Evolutionary conservation across 2,888 invertebrate species (phyloP), one percentile per base, ranked within the genome.

Genomic region (Dynastes maya): DNA sequence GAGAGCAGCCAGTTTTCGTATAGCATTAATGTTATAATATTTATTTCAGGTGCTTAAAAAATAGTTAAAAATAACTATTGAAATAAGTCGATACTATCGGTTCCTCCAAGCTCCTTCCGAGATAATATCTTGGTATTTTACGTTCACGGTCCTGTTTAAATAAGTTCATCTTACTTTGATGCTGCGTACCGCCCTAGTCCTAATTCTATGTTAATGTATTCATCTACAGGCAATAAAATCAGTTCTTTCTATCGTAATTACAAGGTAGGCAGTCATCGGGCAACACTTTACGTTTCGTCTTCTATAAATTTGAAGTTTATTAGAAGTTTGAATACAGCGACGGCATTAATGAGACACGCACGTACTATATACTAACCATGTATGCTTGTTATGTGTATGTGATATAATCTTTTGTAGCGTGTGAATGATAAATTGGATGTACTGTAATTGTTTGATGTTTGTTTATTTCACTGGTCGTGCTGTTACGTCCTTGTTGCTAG

Each of bases 171-270:
- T 22, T 4, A 40, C 72, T 61, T 40, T 72, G 40, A 55, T 27
- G 40, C 22, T 49, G 11, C 61, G 11, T 32, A 63, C 72, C 72
- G 61, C 72, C n/a, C 63, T 49, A 45, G n/a, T 74, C 71, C 58
- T 61, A 63, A 74, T 61, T 63, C 27, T 45, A 61, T 61, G 61
- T 27, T 61, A 74, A 74, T 74, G 61, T 45, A 74, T 74, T 74
- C 61, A 74, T 74, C 72, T 61, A 49, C 49, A 27, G 49, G 61
- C 45, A 45, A 49, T 45, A 61, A 61, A 74, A 74, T 51, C 51
- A 51, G 68, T 45, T 74, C 45, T 29, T 71, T 37, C 61, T 63
- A 63, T 74, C 61, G 22, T 74, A 74, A 74, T 74, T 74, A 74
- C 72, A 72, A 71, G 58, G 71, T 58, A 32, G 55, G 72, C 0